Conservation (phyloP, 2,113 vertebrate species). For the Notarius lentiginosus region DNA sequence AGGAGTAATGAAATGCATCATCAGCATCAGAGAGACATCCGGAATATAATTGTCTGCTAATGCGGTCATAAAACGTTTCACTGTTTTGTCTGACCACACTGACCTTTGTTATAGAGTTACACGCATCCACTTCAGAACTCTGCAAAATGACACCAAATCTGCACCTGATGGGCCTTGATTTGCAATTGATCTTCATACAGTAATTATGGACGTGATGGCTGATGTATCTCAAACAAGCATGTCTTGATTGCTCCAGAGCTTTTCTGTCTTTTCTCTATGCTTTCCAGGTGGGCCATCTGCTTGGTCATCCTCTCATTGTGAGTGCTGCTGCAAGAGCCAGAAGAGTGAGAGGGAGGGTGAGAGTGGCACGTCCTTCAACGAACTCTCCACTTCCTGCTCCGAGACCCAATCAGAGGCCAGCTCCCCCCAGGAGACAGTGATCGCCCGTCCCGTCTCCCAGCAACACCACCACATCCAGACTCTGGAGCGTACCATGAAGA, state of each 20-base stretch:
- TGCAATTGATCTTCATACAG: neutral
- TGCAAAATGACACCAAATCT: constrained; percentile 26
- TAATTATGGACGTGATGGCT: neutral
- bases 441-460: constrained; percentile 85
- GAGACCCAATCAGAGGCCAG: constrained; percentile 97
- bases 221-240: neutral
- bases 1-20: constrained; percentile 24
- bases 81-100: constrained; percentile 11
- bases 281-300: constrained; percentile 82
- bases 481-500: constrained; percentile 87
- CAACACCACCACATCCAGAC: constrained; percentile 91
- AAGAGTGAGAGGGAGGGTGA: constrained; percentile 93
- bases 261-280: constrained; percentile 46
- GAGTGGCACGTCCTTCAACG: constrained; percentile 95
- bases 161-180: neutral
- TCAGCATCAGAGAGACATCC: constrained; percentile 13
- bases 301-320: constrained; percentile 88
- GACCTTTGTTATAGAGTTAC: constrained; percentile 47
- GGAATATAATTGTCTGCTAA: constrained; percentile 28
- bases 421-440: constrained; percentile 94
- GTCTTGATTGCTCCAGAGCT: constrained; percentile 17
- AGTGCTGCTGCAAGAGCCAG: constrained; percentile 96
- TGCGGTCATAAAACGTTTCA: constrained; percentile 3
- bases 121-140: neutral
- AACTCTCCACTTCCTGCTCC: constrained; percentile 95